Conservation (phyloP, 1,140 invertebrate species). For the Drosophila malerkotliana region DNA sequence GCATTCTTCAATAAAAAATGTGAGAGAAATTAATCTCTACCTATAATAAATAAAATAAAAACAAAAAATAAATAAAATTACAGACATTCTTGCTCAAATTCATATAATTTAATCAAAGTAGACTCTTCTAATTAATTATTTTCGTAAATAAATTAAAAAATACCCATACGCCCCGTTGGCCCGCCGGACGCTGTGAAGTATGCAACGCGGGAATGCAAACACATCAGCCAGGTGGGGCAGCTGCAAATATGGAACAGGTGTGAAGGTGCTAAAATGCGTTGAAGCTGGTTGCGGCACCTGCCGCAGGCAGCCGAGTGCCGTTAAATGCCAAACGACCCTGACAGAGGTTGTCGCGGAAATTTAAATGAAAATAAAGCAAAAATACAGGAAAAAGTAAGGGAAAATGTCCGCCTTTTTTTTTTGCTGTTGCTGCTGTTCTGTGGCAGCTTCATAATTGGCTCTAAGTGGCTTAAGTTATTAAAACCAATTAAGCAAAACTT, state of each 20-base stretch:
- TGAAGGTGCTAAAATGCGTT: slow-evolving; percentile 34
- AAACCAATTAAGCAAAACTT: slow-evolving; percentile 31
- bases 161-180: slow-evolving; percentile 12
- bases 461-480: slow-evolving; percentile 42
- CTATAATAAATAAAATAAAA: background rate
- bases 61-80: background rate
- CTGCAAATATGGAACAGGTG: slow-evolving; percentile 25
- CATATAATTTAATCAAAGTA: slow-evolving; percentile 10
- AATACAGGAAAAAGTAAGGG: background rate
- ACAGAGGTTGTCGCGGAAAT: slow-evolving; percentile 18
- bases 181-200: slow-evolving; percentile 44
- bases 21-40: background rate
- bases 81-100: background rate
- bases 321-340: slow-evolving; percentile 16
- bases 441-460: slow-evolving; percentile 27
- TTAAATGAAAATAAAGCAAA: slow-evolving; percentile 13
- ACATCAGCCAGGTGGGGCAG: slow-evolving; percentile 22
- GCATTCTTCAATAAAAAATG: background rate
- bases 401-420: slow-evolving; percentile 2
- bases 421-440: background rate
- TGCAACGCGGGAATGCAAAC: slow-evolving; percentile 50
- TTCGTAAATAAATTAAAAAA: background rate
- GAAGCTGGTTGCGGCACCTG: slow-evolving; percentile 10
- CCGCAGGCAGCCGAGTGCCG: slow-evolving; percentile 2
- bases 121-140: background rate